These are phyloP conservation scores for Brachystomella parvula DNA, from an alignment of 1,140 invertebrate species.

Conservation along the genomic window DNA sequence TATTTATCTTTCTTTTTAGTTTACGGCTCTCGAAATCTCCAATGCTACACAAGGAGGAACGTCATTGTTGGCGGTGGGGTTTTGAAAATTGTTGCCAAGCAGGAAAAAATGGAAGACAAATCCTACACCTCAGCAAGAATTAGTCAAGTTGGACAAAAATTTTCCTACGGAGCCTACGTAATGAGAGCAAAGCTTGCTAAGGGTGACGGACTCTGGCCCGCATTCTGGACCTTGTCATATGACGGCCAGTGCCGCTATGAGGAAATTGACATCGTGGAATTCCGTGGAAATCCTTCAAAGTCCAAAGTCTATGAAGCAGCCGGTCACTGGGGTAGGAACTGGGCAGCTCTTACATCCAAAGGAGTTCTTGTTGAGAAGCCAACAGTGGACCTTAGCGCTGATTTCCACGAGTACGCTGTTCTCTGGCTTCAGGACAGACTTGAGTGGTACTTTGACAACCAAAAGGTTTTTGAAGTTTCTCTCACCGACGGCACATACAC, in stretches of 20 bases:
- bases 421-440: slow-evolving; percentile 28
- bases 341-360: slow-evolving; percentile 19
- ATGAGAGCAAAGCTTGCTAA: slow-evolving; percentile 22
- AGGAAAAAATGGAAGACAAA: slow-evolving; percentile 21
- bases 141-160: slow-evolving; percentile 11
- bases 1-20: slow-evolving; percentile 8
- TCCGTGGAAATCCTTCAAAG: slow-evolving; percentile 23
- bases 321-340: slow-evolving; percentile 23
- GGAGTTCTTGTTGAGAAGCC: not conserved
- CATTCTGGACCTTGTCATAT: slow-evolving; percentile 11
- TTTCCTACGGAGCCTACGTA: slow-evolving; percentile 31
- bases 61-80: slow-evolving; percentile 24
- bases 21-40: slow-evolving; percentile 13
- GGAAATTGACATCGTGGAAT: slow-evolving; percentile 35
- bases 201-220: slow-evolving; percentile 27
- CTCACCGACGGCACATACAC: slow-evolving; percentile 22
- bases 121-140: slow-evolving; percentile 28
- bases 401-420: slow-evolving; percentile 34
- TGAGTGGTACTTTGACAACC: slow-evolving; percentile 34
- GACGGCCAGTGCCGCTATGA: slow-evolving; percentile 26
- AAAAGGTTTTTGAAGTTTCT: slow-evolving; percentile 18
- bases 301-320: slow-evolving; percentile 16
- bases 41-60: slow-evolving; percentile 28
- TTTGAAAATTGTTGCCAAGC: slow-evolving; percentile 7
- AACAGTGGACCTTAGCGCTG: slow-evolving; percentile 18